Evolutionary conservation across 2,888 invertebrate genomes (phyloP), one percentile per base, ranked within the genome.

Genomic region (Lomographa bimaculata): DNA sequence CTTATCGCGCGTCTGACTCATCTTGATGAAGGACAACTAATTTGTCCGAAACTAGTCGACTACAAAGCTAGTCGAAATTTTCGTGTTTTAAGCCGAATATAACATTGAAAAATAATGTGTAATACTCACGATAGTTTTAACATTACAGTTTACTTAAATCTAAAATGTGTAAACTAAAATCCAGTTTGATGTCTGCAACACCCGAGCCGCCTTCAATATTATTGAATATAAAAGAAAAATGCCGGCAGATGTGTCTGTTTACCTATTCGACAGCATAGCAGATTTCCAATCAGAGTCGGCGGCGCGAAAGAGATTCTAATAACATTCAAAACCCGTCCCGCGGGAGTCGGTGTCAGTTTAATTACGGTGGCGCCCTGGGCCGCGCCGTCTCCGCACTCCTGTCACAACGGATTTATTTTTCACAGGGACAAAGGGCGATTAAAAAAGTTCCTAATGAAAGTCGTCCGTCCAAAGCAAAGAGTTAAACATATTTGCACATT

Each of bases 371-470:
- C 48, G 54, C 60, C 55, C 58, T 60, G 74, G 60, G 64, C 70
- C 70, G 66, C 61, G 68, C 65, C 71, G 69, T 77, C 76, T 73
- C 76, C 62, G 40, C 40, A 56, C 69, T 63, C 64, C 71, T 76
- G 74, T 81, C 79, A 79, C 79, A 79, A 72, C 75, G 77, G 77
- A 76, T 79, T 78, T 75, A 74, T 83, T 84, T 82, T 85, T 79
- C 76, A 71, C 68, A 65, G 64, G 71, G 68, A 86, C 84, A 86
- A 85, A 85, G 84, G 81, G 71, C 85, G 82, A 87, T 86, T 85
- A 85, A 85, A 87, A 87, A 89, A 86, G 79, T 89, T 86, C 66
- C 76, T 85, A 81, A 86, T 87, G 80, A 85, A 85, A 82, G 71
- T 79, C 72, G 71, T 78, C 72, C 68, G 66, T 61, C 67, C 61